Base-by-base conservation (phyloP, 2,888 invertebrate genomes). In the Trypoxylon attenuatum region DNA sequence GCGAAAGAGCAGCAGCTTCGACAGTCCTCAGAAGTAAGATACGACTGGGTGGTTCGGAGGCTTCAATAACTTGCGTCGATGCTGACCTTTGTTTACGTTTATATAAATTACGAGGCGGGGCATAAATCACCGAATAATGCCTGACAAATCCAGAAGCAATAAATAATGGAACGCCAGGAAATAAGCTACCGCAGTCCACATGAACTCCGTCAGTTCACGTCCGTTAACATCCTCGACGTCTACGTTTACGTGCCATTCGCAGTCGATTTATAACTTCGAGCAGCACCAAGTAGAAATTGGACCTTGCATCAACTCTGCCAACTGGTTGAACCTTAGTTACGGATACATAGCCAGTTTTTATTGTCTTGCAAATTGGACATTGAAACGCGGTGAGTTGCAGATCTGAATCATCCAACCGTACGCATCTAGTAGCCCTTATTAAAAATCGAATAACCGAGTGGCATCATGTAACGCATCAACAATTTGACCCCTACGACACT, bases 261-360 rank as follows among this genome's bases (percentile, higher is more conserved):
- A 27, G 52, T 42, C 69, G 74, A 73, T 73, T 73, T 73, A 73
- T 65, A 72, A 62, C 72, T 61, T 39, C 29, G 23, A 25, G 39
- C n/a, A 18, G 25, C 43, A 22, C 49, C 46, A 42, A 56, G n/a
- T 25, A 41, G 72, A 62, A 71, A 74, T 74, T 66, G 74, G 62
- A 69, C 68, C 64, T 65, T 65, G 74, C 65, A 62, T 71, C 65
- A 65, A 71, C 71, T n/a, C n/a, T n/a, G n/a, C n/a, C n/a, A n/a
- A n/a, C n/a, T n/a, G n/a, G n/a, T n/a, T n/a, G n/a, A n/a, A n/a
- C n/a, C n/a, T n/a, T n/a, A n/a, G n/a, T n/a, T n/a, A n/a, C n/a
- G n/a, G n/a, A n/a, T n/a, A n/a, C n/a, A n/a, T n/a, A n/a, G n/a
- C n/a, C n/a, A n/a, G n/a, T n/a, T n/a, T n/a, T n/a, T n/a, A n/a